A percentile compares a stretch with the other conserved stretches of the same genome.
phyloP scores from a whole-genome alignment of 2,113 vertebrate species.

The Cranoglanis bouderius region DNA sequence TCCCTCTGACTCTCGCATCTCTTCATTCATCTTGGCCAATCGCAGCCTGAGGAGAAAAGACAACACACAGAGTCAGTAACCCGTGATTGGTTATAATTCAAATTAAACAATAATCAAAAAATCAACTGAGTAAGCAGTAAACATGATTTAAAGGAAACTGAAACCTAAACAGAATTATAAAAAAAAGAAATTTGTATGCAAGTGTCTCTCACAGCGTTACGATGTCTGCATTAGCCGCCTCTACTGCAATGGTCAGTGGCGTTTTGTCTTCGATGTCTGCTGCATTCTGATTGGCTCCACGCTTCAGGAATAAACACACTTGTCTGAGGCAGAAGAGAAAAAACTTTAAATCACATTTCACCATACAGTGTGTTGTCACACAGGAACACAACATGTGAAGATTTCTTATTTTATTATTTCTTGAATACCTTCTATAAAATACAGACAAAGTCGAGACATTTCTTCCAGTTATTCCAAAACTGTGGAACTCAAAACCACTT shows the following conservation, averaged over 20 bases:
- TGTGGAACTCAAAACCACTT: background rate
- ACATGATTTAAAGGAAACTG: background rate
- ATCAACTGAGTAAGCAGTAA: no score
- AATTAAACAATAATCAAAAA: background rate
- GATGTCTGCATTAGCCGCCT: conserved; percentile 96
- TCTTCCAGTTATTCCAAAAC: background rate
- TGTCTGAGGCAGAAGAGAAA: conserved; percentile 74
- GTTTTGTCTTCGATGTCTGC: conserved; percentile 92
- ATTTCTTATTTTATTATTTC: background rate
- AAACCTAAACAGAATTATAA: background rate
- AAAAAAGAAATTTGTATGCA: background rate
- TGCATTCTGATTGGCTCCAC: conserved; percentile 96
- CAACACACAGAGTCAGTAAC: background rate
- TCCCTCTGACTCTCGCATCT: conserved; percentile 98
- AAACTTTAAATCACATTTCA: background rate
- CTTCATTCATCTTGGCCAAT: conserved; percentile 98
- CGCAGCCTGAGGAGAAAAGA: conserved; percentile 77
- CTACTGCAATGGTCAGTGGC: conserved; percentile 89
- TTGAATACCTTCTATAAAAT: background rate
- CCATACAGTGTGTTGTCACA: background rate
- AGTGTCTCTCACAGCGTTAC: conserved; percentile 86
- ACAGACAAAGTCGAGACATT: background rate
- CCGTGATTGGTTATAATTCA: background rate
- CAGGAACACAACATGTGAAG: background rate
- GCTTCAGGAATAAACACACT: conserved; percentile 96